Base-by-base conservation (phyloP, 2,888 invertebrate genomes). In the Lepidochitona cinerea region DNA sequence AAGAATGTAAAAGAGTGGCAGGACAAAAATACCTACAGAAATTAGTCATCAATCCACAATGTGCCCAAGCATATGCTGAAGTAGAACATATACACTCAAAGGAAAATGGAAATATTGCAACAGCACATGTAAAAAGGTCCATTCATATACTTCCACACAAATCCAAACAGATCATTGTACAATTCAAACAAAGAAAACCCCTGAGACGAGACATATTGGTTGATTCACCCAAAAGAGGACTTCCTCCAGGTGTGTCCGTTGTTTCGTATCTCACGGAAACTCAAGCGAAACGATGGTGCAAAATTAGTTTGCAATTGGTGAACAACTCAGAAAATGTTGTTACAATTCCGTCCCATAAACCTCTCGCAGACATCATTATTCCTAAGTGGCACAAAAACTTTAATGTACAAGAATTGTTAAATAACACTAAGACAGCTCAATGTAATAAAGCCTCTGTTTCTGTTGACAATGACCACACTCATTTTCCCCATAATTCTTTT, bases 1-100 rank as follows among this genome's bases (percentile, higher is more conserved):
- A 59, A 59, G 59, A 4, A 26, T 59, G 29, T 26, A 59, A 59
- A 32, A 29, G 32, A 29, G 26, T 26, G 14, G 59, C 59, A 4
- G 59, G 59, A 23, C 59, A 59, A 32, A 59, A 59, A 59, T 59
- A 59, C 59, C 5, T 59, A 14, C 59, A 59, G 32, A 59, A 59
- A 26, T 29, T 59, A 29, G 12, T 29, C 12, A 26, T 59, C 2
- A 29, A 59, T 29, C 59, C 59, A 23, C 1, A 29, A 29, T 59
- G 59, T 59, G 59, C 59, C 14, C 4, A 29, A 14, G 59, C 59
- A 14, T 59, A 59, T 32, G 29, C 14, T 14, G 59, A 59, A 59
- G 59, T 59, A 32, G 26, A 59, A 59, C n/a, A n/a, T n/a, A n/a
- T n/a, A n/a, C n/a, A n/a, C n/a, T 14, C 59, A 23, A 59, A 59